Percentiles rank a stretch among this genome's conserved stretches.
These are phyloP conservation scores for Chironomus riparius DNA, from an alignment of 2,888 invertebrate genomes.

Conservation along the genomic window DNA sequence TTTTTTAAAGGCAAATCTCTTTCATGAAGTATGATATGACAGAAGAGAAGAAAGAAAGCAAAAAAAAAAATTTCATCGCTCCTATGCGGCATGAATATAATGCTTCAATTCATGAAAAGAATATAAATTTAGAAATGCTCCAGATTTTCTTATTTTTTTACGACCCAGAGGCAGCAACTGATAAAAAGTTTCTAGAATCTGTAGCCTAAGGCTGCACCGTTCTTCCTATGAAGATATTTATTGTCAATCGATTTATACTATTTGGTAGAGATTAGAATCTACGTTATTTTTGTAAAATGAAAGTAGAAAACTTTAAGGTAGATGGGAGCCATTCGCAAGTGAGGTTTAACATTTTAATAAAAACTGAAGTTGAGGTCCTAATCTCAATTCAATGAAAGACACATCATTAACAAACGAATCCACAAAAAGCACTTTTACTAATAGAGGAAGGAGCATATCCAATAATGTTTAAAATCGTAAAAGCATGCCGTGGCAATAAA, in stretches of 20 bases:
- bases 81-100: not conserved
- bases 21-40: not conserved
- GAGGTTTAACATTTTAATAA: too few relatives aligned
- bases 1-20: not conserved
- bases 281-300: not conserved
- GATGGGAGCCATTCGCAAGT: too few relatives aligned
- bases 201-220: too few relatives aligned
- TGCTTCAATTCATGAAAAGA: not conserved
- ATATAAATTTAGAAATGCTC: not conserved
- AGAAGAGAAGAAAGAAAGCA: not conserved
- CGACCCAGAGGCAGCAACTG: too few relatives aligned
- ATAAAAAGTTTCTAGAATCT: too few relatives aligned
- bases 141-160: not conserved
- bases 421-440: too few relatives aligned
- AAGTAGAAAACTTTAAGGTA: too few relatives aligned
- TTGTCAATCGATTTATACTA: not conserved
- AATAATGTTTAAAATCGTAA: too few relatives aligned
- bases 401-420: not conserved
- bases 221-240: not conserved
- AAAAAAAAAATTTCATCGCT: not conserved
- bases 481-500: constrained; percentile 1
- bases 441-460: too few relatives aligned
- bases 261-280: not conserved
- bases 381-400: too few relatives aligned
- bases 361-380: too few relatives aligned